A percentile compares a stretch with the other conserved stretches of the same genome.
These are phyloP conservation scores for Istiophorus platypterus DNA, from an alignment of 2,113 vertebrate genomes.

Conservation along the genomic window DNA sequence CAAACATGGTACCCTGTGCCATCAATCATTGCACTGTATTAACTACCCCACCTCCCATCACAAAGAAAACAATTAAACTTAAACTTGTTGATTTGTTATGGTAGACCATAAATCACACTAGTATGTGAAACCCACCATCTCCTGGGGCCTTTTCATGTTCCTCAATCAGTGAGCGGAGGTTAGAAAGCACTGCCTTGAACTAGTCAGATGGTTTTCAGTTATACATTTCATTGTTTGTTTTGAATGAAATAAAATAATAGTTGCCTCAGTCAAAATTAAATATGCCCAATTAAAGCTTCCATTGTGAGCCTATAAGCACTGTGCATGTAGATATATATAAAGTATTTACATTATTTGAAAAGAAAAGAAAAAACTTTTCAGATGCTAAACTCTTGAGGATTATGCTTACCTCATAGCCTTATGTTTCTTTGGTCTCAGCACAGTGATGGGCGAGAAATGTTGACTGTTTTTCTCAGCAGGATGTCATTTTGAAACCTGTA, in stretches of 20 bases:
- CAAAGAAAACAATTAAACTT: constrained; percentile 88
- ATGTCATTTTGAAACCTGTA: constrained; percentile 58
- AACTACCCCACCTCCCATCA: constrained; percentile 81
- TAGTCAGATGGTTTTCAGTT: constrained; percentile 16
- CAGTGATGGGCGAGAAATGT: constrained; percentile 44
- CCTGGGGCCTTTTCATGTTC: constrained; percentile 72
- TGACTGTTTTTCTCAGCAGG: constrained; percentile 62
- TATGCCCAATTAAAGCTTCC: constrained; percentile 57
- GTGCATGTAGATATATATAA: constrained; percentile 48
- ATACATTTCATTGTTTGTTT: constrained; percentile 61
- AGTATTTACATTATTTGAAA: constrained; percentile 49
- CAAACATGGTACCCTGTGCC: constrained; percentile 77
- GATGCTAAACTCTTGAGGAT: constrained; percentile 43
- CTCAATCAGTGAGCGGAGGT: constrained; percentile 63
- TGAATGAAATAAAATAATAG: constrained; percentile 49
- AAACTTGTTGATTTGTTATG: constrained; percentile 86
- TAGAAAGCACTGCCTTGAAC: constrained; percentile 70
- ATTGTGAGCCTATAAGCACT: constrained; percentile 33
- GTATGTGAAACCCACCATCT: constrained; percentile 77
- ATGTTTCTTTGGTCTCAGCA: constrained; percentile 41
- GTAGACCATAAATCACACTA: constrained; percentile 82
- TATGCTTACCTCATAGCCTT: constrained; percentile 19
- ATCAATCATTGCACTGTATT: constrained; percentile 84
- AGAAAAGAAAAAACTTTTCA: constrained; percentile 33
- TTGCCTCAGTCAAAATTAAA: constrained; percentile 44